Base-by-base conservation (phyloP, 2,797 vertebrate genomes). In the Rousettus madagascariensis region DNA sequence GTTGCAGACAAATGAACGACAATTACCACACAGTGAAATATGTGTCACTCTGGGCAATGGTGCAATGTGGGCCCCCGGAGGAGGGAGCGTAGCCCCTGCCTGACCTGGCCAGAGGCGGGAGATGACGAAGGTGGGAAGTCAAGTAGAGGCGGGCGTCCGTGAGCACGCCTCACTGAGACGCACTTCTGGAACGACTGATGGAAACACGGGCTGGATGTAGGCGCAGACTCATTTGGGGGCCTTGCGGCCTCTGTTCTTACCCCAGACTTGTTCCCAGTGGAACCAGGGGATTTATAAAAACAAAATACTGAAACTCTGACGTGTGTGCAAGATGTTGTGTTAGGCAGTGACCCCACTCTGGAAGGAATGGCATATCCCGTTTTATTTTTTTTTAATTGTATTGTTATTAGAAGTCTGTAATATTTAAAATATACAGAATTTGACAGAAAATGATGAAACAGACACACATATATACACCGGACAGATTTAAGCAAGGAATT, bases 91-190 rank as follows among this genome's bases (percentile, higher is more conserved):
- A 12, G 82, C 5, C 24, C 1, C 26, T 3, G 12, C 26, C 46
- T 22, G 33, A 41, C 16, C 53, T 0, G 5, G 24, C 69, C 38
- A 13, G 20, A 71, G 53, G 6, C 38, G 41, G 75, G 68, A 22
- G n/a, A 2, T 17, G 6, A 49, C 0, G 2, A 10, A 13, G 30
- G 24, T 8, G 65, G 59, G 49, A 7, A 17, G n/a, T 33, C 26
- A 51, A 26, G 6, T 0, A 7, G 36, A 65, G 28, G 66, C 0
- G 20, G 53, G n/a, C 15, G 1, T 24, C 7, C 0, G 0, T 11
- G n/a, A 51, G 26, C 49, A 6, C 26, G n/a, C 20, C 7, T 20
- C 3, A 2, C 49, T 0, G 12, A 22, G 15, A 0, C 13, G n/a
- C 5, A 0, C 20, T 87, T 51, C 22, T 2, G 24, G n/a, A 43